Percentiles rank a stretch among this genome's conserved stretches.
phyloP scores from a whole-genome alignment of 2,888 invertebrate species.

The Empis livida region DNA sequence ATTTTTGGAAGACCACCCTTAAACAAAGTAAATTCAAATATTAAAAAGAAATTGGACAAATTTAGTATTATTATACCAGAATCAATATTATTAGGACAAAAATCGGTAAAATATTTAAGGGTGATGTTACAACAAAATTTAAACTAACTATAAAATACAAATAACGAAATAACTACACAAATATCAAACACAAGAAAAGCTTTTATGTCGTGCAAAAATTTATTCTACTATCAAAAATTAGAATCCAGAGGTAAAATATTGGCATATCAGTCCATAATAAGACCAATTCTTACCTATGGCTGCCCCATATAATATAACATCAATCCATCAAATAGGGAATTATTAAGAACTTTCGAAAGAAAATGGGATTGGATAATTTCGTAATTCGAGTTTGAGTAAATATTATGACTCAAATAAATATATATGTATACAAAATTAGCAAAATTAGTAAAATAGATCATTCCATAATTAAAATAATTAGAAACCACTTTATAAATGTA shows the following conservation, averaged over 20 bases:
- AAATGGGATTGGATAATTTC: not conserved
- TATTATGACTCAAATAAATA: not conserved
- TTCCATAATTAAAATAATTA: too few species aligned
- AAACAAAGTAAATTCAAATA: not conserved
- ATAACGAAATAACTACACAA: not conserved
- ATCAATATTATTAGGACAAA: not conserved
- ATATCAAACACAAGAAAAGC: not conserved
- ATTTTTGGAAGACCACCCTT: not conserved
- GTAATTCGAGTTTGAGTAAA: not conserved
- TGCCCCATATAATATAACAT: constrained; percentile 3
- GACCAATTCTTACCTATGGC: constrained; percentile 2
- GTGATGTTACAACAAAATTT: not conserved
- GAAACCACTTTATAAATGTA: too few species aligned
- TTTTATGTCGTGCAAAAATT: not conserved
- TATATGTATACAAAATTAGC: too few species aligned
- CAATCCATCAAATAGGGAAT: not conserved
- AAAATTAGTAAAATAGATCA: too few species aligned
- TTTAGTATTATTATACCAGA: not conserved
- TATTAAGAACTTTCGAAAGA: constrained; percentile 2
- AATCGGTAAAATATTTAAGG: not conserved
- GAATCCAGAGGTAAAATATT: not conserved
- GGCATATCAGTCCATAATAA: not conserved
- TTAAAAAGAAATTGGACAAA: not conserved
- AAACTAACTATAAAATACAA: not conserved
- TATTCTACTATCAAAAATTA: not conserved